Percentiles rank a stretch among this genome's conserved stretches.
phyloP scores from a whole-genome alignment of 2,888 invertebrate genomes.

The Cheilosia scutellata region DNA sequence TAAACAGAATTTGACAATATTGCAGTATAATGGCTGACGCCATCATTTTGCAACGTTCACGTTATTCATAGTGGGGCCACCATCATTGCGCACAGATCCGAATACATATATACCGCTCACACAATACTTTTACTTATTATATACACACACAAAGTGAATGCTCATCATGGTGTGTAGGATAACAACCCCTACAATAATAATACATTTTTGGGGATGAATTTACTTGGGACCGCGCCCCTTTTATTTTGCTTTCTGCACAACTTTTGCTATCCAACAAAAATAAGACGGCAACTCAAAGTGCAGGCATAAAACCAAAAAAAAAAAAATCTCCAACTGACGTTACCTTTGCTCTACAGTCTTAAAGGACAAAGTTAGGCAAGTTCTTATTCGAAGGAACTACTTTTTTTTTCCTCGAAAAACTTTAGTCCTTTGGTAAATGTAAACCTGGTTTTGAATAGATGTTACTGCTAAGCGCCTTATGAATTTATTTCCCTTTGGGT shows the following conservation, averaged over 20 bases:
- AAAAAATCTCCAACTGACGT: conserved; percentile 31
- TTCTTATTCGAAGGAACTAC: conserved; percentile 37
- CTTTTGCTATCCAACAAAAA: not conserved
- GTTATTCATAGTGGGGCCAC: conserved; percentile 29
- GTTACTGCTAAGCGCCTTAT: conserved; percentile 46
- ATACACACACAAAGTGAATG: conserved; percentile 11
- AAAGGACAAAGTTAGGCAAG: conserved; percentile 33
- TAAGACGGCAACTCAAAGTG: conserved; percentile 41
- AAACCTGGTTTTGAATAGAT: conserved; percentile 16
- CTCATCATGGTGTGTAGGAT: conserved; percentile 14
- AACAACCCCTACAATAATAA: conserved; percentile 62
- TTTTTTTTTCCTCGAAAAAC: conserved; percentile 4
- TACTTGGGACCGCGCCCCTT: conserved; percentile 72
- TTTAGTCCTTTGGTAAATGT: conserved; percentile 26
- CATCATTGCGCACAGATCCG: conserved; percentile 36
- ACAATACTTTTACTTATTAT: conserved; percentile 13
- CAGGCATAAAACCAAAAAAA: conserved; percentile 18
- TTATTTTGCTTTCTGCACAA: conserved; percentile 23
- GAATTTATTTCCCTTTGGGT: conserved; percentile 26
- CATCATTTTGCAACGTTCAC: conserved; percentile 55
- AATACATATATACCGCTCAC: conserved; percentile 12
- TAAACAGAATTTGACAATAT: conserved; percentile 43
- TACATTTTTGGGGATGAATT: conserved; percentile 73
- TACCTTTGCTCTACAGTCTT: conserved; percentile 7
- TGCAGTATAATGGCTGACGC: conserved; percentile 60